phyloP scores from a whole-genome alignment of 2,113 vertebrate species.

The Grammomys dolichurus region DNA sequence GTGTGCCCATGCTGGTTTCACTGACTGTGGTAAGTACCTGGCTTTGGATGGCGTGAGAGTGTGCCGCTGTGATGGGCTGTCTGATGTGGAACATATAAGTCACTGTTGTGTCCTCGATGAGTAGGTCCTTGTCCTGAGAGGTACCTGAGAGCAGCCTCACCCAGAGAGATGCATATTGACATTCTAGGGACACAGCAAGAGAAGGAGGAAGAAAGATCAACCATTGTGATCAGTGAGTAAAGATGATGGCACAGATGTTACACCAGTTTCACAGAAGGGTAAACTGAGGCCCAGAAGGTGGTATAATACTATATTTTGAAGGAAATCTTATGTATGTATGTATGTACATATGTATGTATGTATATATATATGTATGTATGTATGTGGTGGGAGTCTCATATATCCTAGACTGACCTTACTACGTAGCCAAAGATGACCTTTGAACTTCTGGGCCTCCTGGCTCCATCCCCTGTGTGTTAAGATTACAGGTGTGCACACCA shows the following conservation, averaged over 20 bases:
- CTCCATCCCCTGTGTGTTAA: neutral
- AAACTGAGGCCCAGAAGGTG: constrained; percentile 21
- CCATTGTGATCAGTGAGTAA: neutral
- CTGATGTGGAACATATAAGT: neutral
- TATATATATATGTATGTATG: neutral
- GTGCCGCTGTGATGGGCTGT: neutral
- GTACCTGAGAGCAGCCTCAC: neutral
- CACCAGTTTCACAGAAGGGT: constrained; percentile 3
- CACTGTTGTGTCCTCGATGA: neutral
- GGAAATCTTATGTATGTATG: neutral
- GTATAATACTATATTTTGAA: neutral
- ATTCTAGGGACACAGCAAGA: neutral
- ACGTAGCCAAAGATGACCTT: neutral
- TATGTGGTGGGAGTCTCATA: neutral
- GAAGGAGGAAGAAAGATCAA: neutral
- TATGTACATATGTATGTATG: neutral
- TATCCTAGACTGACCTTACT: neutral
- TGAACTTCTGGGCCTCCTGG: neutral
- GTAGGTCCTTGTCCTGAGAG: neutral
- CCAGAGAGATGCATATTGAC: neutral
- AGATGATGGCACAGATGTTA: neutral
- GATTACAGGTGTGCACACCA: neutral
- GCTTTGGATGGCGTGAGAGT: neutral
- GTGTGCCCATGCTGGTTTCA: neutral
- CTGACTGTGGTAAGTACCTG: neutral